Base-by-base conservation (phyloP, 2,797 vertebrate species). In the Nasua narica region DNA sequence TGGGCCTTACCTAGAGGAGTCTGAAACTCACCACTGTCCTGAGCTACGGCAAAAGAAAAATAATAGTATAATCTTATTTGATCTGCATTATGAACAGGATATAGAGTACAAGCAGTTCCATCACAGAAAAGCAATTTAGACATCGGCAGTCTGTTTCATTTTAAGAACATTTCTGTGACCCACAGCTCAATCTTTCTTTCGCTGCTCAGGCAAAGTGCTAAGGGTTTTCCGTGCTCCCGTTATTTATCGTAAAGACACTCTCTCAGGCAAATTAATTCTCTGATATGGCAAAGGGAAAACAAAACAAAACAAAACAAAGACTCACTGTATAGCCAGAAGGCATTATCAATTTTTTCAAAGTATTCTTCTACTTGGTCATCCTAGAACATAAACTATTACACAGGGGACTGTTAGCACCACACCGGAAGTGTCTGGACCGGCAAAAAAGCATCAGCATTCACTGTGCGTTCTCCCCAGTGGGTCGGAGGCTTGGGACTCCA, bases 41-140 rank as follows among this genome's bases (percentile, higher is more conserved):
- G 96, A 97, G 95, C 98, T 98, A 98, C 95, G 97, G 97, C 97
- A 98, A 98, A 98, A 98, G 97, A 98, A 98, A 98, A 98, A 97
- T 98, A 97, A 98, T 97, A 97, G 97, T 97, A 96, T 97, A 97
- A 98, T 98, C 95, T 93, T 98, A 97, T 97, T 97, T 78, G 95
- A 97, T 97, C 97, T 97, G 96, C 95, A 97, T 97, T 97, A 98
- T 87, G 95, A 98, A 98, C 94, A 98, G 97, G 97, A 97, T 97
- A 98, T 95, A 97, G 97, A 98, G 96, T 96, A 98, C 98, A 98
- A 98, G 98, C 97, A 98, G 97, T 97, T 96, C 97, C 97, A 98
- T 97, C 98, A 98, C 96, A 97, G 97, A 97, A 97, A 98, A 97
- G 94, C 97, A 98, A 97, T 93, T 94, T 83, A 96, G 97, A 96